phyloP scores from a whole-genome alignment of 2,888 invertebrate species.

The Drosophila maculinotata region DNA sequence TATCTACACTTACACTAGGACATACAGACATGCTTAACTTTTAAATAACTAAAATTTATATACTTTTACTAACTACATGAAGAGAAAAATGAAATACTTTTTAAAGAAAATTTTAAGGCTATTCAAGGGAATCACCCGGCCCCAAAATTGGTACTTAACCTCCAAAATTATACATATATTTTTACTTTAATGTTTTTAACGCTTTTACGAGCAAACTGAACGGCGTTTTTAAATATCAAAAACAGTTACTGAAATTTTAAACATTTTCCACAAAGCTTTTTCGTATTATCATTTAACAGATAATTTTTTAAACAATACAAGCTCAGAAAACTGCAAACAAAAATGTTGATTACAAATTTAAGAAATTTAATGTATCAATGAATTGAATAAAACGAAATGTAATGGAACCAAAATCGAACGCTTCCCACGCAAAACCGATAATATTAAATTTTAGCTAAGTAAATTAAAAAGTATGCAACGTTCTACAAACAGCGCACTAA shows the following conservation, averaged over 20 bases:
- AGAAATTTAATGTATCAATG: constrained; percentile 51
- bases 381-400: constrained; percentile 73
- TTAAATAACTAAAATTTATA: constrained; percentile 59
- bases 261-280: constrained; percentile 64
- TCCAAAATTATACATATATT: constrained; percentile 53
- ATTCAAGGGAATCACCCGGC: constrained; percentile 28
- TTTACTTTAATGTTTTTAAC: constrained; percentile 80
- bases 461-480: constrained; percentile 30
- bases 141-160: constrained; percentile 62
- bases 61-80: constrained; percentile 59
- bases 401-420: constrained; percentile 84
- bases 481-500: constrained; percentile 27
- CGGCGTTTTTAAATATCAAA: constrained; percentile 65
- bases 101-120: constrained; percentile 66
- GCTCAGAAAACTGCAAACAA: constrained; percentile 14
- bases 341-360: constrained; percentile 33
- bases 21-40: constrained; percentile 47
- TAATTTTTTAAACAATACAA: constrained; percentile 22
- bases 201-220: constrained; percentile 69
- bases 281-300: constrained; percentile 45
- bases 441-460: constrained; percentile 75
- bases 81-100: constrained; percentile 56
- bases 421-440: constrained; percentile 83
- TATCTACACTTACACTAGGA: constrained; percentile 20
- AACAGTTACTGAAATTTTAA: constrained; percentile 45